These are phyloP conservation scores for Colostygia pectinataria DNA, from an alignment of 2,888 invertebrate species.

Conservation along the genomic window DNA sequence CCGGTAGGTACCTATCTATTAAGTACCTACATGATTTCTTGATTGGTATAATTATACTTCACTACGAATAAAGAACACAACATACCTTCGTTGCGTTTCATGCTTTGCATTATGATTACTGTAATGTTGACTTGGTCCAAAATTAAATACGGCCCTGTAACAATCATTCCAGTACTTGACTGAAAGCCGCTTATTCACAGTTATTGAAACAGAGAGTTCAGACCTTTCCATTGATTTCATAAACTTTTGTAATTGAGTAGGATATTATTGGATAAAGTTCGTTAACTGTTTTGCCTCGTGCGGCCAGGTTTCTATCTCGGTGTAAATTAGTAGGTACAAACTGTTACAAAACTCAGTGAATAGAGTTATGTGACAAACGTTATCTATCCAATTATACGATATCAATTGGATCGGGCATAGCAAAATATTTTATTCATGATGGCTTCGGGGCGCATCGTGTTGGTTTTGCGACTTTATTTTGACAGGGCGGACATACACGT, in stretches of 20 bases:
- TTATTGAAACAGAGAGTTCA: constrained; percentile 9
- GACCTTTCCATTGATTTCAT: constrained; percentile 1
- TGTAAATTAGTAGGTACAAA: no score
- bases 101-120: no score
- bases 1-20: no score
- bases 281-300: no score
- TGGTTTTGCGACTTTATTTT: constrained; percentile 18
- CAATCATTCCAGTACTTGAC: no score
- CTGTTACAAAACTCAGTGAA: background rate
- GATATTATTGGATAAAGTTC: background rate
- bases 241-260: background rate
- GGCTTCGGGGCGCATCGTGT: constrained; percentile 19
- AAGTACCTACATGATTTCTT: no score
- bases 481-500: background rate
- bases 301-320: no score
- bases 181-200: constrained; percentile 1
- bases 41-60: no score
- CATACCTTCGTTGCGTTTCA: no score
- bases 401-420: constrained; percentile 37
- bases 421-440: constrained; percentile 47
- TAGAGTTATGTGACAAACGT: constrained; percentile 11
- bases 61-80: no score
- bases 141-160: no score
- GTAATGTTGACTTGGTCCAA: no score
- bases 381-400: constrained; percentile 43